phyloP scores from a whole-genome alignment of 1,140 invertebrate genomes.

The Catajapyx aquilonaris region DNA sequence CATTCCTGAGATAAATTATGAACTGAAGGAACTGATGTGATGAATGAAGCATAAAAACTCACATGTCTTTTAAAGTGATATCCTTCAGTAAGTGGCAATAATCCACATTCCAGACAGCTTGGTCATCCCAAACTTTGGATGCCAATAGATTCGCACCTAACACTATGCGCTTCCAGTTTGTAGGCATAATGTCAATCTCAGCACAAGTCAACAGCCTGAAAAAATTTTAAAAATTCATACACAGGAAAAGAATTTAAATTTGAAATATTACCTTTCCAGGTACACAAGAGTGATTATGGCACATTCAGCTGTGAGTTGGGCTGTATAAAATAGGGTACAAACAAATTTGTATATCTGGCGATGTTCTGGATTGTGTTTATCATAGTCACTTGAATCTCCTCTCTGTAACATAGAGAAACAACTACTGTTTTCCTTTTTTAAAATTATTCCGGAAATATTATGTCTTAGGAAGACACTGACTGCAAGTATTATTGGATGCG shows the following conservation, averaged over 20 bases:
- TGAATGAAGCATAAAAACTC: too few species aligned
- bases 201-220: constrained; percentile 81
- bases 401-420: constrained; percentile 24
- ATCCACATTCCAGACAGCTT: constrained; percentile 99
- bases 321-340: constrained; percentile 90
- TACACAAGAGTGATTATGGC: constrained; percentile 98
- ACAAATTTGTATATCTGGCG: constrained; percentile 97
- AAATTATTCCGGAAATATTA: too few species aligned
- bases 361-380: constrained; percentile 87
- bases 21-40: too few species aligned
- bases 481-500: constrained; percentile 86
- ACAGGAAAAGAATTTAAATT: constrained; percentile 3
- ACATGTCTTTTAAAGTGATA: constrained; percentile 98
- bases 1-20: constrained; percentile 69
- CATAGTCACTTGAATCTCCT: constrained; percentile 68
- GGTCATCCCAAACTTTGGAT: constrained; percentile 99
- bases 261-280: constrained; percentile 46
- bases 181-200: constrained; percentile 91
- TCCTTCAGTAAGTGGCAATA: constrained; percentile 99
- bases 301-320: constrained; percentile 98
- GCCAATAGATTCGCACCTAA: constrained; percentile 91
- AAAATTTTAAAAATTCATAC: constrained; percentile 2
- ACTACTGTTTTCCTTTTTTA: not conserved
- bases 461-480: too few species aligned
- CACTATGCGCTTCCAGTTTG: constrained; percentile 94